Base-by-base conservation (phyloP, 2,113 vertebrate species). In the rat (Rattus norvegicus) region DNA sequence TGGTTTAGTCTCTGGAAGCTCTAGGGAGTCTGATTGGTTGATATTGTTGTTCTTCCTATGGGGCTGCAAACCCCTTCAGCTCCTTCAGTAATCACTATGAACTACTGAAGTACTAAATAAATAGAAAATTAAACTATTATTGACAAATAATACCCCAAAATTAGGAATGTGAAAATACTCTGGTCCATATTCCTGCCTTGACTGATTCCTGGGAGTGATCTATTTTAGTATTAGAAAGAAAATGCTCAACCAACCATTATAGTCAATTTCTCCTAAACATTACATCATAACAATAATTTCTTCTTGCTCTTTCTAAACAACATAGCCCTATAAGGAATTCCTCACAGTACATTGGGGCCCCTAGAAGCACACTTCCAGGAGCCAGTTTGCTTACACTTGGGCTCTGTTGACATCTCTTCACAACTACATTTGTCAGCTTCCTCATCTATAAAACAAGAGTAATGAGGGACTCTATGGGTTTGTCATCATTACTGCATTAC, bases 341-440 rank as follows among this genome's bases (percentile, higher is more conserved):
- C n/a, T 43, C n/a, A 17, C 19, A 86, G 17, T 33, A 20, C 61
- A 61, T 49, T 43, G 36, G 13, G 28, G 30, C 85, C 86, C 90
- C 59, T 92, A 92, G 94, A 88, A 94, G 19, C 69, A 69, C 49
- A 83, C 3, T 70, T 84, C 36, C 8, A 33, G 72, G 28, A 94
- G 8, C 24, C 28, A 67, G n/a, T 73, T 92, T 85, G 2, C 70
- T 47, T 52, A 26, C 33, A 26, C 56, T 90, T 87, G 33, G 17
- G 75, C 75, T 88, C 19, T 93, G 24, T 16, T 93, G 91, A 17
- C 3, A 56, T 11, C 9, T 75, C 7, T 95, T 91, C 80, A 28
- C 19, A 76, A 17, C 22, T 69, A 2, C 39, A 43, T 28, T 39
- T 47, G 70, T 97, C 47, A 93, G 76, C 63, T 36, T 75, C 24